Base-by-base conservation (phyloP, 2,797 vertebrate species). In the Betta splendens region DNA sequence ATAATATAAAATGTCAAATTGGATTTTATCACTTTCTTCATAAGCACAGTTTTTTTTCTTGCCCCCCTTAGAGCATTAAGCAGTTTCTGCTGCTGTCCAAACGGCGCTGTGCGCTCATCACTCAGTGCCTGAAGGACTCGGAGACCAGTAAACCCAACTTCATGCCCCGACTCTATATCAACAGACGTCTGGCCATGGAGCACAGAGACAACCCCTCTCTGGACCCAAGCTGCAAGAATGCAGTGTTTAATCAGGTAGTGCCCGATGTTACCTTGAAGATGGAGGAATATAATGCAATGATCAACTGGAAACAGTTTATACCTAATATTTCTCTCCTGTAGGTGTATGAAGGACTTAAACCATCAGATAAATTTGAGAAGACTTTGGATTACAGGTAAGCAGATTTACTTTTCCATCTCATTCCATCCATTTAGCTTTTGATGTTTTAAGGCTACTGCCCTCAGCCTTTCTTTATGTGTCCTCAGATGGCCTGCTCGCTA, bases 81-180 rank as follows among this genome's bases (percentile, higher is more conserved):
- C 97, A 97, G 91, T 98, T 98, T 90, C 79, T 98, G 64, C 86
- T 98, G 81, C 89, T 98, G 76, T 98, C 97, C 43, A 98, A 97
- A 75, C 93, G 95, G 5, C 94, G 97, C 74, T 93, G 94, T 0
- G 91, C 94, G 49, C 94, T 99, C 65, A 97, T 98, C 77, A 91
- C 93, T 6, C 97, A 98, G 89, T 98, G 96, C 80, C 91, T 99
- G 78, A 98, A 97, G 72, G 96, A 98, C 83, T 99, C 97, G 0
- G 97, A 99, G 86, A 97, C 95, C 78, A 96, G 93, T 79, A 98
- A 97, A 56, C 97, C 97, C 47, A 97, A 94, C 87, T 94, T 96
- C 87, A 98, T 98, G 95, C 97, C 97, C 0, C 93, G 95, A 9
- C 94, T 99, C 26, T 98, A 98, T 85, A 99, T 99, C 85, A 99